Base-by-base conservation (phyloP, 2,888 invertebrate species). In the Ophonus ardosiacus region DNA sequence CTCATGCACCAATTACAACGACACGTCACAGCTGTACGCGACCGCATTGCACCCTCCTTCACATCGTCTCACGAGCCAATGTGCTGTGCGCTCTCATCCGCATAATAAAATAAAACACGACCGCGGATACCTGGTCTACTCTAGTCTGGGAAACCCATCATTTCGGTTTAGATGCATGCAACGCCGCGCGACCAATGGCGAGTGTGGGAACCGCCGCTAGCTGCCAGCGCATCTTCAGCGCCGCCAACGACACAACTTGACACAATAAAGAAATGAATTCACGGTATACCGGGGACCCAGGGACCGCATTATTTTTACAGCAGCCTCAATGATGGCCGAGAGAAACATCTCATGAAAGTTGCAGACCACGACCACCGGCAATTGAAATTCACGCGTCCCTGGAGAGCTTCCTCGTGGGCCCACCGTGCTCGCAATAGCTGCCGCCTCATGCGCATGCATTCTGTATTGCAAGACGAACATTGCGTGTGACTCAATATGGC, bases 151-250 rank as follows among this genome's bases (percentile, higher is more conserved):
- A 80, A 87, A 87, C 86, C 87, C 86, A 86, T 87, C 86, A 87
- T 87, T 86, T 87, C 82, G 86, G 85, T 86, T 86, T 86, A 84
- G 85, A 86, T 86, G 86, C 81, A 86, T 85, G 86, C 86, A 87
- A 82, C 18, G 38, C 68, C 38, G 65, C 24, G 3, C 40, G 18
- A 51, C 56, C 68, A 68, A 57, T 59, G 59, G 38, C 56, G 79
- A 57, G 38, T 65, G 76, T 78, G 63, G 78, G 79, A 78, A 84
- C 79, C 56, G 40, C 63, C 78, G 78, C 24, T 1, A 24, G 78
- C 40, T 24, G 7, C 78, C 40, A 68, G 71, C 71, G 51, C 74
- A 74, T 74, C 74, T 74, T 74, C 74, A 78, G 61, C 80, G 40
- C 61, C 80, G 17, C 38, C 80, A 61, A 80, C 80, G 80, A 80